Conservation (phyloP, 2,113 vertebrate species). For the Marcusenius ussheri region DNA sequence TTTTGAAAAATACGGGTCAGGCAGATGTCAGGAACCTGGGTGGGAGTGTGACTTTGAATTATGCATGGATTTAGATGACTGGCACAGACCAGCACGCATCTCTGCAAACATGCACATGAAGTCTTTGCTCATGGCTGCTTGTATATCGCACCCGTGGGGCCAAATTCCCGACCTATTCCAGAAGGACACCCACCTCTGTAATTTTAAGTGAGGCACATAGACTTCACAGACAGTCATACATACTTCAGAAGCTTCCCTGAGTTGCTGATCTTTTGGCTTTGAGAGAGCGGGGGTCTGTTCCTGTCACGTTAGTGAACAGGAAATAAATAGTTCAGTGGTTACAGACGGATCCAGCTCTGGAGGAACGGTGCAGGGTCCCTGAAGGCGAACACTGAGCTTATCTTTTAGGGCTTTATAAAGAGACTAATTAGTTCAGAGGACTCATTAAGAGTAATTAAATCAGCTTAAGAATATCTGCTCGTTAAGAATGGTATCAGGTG, state of each 20-base stretch:
- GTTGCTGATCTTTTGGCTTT: neutral
- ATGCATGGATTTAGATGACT: neutral
- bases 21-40: neutral
- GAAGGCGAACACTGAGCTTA: neutral
- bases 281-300: neutral
- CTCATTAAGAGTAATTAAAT: conserved; percentile 7
- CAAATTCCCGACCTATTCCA: neutral
- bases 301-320: neutral
- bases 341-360: neutral
- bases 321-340: neutral
- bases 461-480: neutral
- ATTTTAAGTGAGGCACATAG: neutral
- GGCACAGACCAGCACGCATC: neutral
- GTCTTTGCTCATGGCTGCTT: neutral
- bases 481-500: neutral
- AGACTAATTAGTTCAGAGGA: neutral
- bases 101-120: neutral
- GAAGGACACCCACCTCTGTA: neutral
- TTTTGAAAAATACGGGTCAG: neutral
- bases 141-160: neutral
- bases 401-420: neutral
- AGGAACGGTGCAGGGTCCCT: neutral
- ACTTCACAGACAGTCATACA: neutral
- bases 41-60: neutral
- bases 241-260: neutral